phyloP scores from a whole-genome alignment of 1,140 invertebrate species.

The Pissodes strobi region DNA sequence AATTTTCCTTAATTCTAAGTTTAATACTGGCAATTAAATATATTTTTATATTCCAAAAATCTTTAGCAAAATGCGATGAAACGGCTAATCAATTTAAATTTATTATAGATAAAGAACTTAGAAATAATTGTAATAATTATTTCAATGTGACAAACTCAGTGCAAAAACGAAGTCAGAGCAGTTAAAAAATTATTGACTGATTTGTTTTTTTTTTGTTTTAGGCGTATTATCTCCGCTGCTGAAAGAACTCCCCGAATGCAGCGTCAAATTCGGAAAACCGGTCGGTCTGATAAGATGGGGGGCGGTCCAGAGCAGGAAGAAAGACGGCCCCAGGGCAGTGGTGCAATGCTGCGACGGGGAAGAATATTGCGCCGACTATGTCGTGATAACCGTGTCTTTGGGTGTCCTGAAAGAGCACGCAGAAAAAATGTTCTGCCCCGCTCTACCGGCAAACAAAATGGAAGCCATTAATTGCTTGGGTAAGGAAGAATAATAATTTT shows the following conservation, averaged over 20 bases:
- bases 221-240: constrained; percentile 67
- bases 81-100: too few relatives aligned
- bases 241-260: constrained; percentile 62
- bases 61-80: too few relatives aligned
- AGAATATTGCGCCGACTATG: constrained; percentile 74
- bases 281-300: constrained; percentile 68
- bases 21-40: too few relatives aligned
- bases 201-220: too few relatives aligned
- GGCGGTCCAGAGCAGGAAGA: constrained; percentile 56
- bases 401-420: constrained; percentile 81
- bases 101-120: too few relatives aligned
- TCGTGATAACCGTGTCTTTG: constrained; percentile 80
- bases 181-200: too few relatives aligned
- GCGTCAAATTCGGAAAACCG: constrained; percentile 65
- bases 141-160: too few relatives aligned
- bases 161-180: too few relatives aligned
- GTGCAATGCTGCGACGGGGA: constrained; percentile 74
- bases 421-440: constrained; percentile 75
- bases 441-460: constrained; percentile 72
- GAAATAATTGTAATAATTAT: too few relatives aligned
- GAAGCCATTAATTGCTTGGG: constrained; percentile 74
- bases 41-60: too few relatives aligned
- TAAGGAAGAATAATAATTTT: too few relatives aligned
- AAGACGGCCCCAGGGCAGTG: constrained; percentile 58
- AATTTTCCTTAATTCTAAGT: too few relatives aligned